Percentiles rank a stretch among this genome's conserved stretches.
Conservation (phyloP, 2,113 vertebrate genomes). For the Turdus rufiventris region DNA sequence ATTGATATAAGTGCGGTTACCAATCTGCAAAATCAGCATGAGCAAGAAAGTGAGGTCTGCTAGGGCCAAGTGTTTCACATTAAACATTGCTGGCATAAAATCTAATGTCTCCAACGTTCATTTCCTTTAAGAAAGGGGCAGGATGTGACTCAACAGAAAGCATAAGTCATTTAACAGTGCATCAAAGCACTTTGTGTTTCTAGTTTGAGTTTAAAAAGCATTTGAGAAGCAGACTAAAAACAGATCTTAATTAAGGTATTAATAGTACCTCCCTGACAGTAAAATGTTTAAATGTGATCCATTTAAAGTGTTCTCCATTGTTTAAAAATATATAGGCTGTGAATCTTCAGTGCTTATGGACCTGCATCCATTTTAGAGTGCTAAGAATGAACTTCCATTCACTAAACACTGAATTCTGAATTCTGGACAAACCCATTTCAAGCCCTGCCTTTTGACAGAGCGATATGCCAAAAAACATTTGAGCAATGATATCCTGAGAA, state of each 20-base stretch:
- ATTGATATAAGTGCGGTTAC: background rate
- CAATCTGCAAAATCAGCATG: background rate
- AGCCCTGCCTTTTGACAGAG: background rate
- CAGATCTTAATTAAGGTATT: background rate
- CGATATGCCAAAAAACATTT: background rate
- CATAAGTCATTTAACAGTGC: background rate
- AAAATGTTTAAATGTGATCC: background rate
- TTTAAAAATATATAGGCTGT: background rate
- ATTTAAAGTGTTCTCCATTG: background rate
- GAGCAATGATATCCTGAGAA: background rate
- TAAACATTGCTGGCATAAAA: slow-evolving; percentile 23
- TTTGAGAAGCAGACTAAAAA: background rate
- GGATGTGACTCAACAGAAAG: slow-evolving; percentile 17
- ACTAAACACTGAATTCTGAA: background rate
- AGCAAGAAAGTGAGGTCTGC: background rate
- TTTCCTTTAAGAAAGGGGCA: background rate
- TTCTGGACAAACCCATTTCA: background rate
- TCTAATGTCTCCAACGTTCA: background rate
- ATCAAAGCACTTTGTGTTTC: background rate
- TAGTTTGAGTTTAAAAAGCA: background rate
- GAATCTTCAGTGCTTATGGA: background rate
- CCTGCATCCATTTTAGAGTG: background rate
- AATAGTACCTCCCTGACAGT: background rate
- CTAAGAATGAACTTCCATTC: background rate
- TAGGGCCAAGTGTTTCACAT: slow-evolving; percentile 1